phyloP scores from a whole-genome alignment of 1,140 invertebrate species.

The Drosophila littoralis region DNA sequence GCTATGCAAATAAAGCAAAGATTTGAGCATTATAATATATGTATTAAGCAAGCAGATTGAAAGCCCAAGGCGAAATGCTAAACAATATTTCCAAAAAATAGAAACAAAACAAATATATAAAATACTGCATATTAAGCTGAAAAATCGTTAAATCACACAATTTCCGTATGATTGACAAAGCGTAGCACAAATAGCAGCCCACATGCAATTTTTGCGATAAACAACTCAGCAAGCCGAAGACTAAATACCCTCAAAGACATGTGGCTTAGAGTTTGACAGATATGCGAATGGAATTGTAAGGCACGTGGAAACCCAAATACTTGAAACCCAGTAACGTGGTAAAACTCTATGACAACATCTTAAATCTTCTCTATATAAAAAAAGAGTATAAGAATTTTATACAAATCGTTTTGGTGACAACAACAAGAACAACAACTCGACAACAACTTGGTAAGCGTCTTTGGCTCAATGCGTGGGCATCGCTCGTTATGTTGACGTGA shows the following conservation, averaged over 20 bases:
- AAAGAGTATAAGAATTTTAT: not conserved
- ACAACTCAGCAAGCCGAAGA: not conserved
- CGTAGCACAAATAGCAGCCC: slow-evolving; percentile 46
- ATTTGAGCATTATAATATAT: not conserved
- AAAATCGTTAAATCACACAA: slow-evolving; percentile 7
- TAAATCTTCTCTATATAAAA: too few relatives aligned
- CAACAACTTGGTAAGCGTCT: slow-evolving; percentile 71
- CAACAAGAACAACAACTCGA: slow-evolving; percentile 31
- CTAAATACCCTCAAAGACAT: too few relatives aligned
- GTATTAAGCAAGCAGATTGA: slow-evolving; percentile 3
- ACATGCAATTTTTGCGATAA: slow-evolving; percentile 48
- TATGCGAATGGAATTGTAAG: too few relatives aligned
- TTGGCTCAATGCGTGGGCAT: slow-evolving; percentile 61
- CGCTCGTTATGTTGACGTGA: slow-evolving; percentile 34
- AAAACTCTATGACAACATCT: too few relatives aligned
- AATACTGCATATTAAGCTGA: slow-evolving; percentile 18
- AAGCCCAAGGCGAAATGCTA: slow-evolving; percentile 27
- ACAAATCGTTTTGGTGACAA: slow-evolving; percentile 24
- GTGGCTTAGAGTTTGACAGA: too few relatives aligned
- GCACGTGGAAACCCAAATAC: too few relatives aligned
- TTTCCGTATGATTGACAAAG: slow-evolving; percentile 57
- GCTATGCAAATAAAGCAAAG: slow-evolving; percentile 11
- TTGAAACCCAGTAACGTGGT: too few relatives aligned
- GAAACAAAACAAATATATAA: not conserved
- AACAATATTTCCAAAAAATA: not conserved